phyloP scores from a whole-genome alignment of 2,113 vertebrate species.

The Sinocyclocheilus rhinocerous region DNA sequence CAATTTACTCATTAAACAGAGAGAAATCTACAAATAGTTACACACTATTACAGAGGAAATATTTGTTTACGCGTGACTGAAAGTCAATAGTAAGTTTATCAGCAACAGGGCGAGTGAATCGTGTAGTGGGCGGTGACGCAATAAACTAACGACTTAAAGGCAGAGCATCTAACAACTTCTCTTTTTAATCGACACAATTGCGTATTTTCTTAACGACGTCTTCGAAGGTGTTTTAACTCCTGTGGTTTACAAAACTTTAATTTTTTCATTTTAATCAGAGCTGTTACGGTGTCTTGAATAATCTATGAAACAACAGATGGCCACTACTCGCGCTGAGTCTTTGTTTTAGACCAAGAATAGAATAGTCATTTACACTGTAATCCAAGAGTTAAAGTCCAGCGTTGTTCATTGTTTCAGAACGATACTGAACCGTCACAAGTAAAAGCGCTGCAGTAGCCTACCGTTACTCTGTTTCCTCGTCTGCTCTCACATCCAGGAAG shows the following conservation, averaged over 20 bases:
- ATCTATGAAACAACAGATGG: background rate
- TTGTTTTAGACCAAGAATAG: background rate
- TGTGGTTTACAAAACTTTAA: background rate
- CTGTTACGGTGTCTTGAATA: background rate
- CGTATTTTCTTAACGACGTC: background rate
- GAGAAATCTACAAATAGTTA: background rate
- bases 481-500: constrained; percentile 52
- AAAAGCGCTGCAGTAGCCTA: background rate
- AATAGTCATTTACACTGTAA: background rate
- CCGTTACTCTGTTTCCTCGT: constrained; percentile 44
- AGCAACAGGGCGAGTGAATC: no score
- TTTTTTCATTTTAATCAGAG: background rate
- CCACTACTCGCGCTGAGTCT: background rate
- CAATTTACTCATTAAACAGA: background rate
- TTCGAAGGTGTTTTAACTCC: background rate
- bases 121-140: background rate
- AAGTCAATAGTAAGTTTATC: background rate
- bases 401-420: background rate
- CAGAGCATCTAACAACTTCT: background rate
- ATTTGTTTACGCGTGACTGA: background rate
- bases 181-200: background rate
- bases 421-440: background rate
- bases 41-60: background rate
- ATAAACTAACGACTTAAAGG: background rate
- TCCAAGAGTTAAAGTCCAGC: constrained; percentile 19